These are phyloP conservation scores for Pelosia muscerda DNA, from an alignment of 2,888 invertebrate species.

Conservation along the genomic window DNA sequence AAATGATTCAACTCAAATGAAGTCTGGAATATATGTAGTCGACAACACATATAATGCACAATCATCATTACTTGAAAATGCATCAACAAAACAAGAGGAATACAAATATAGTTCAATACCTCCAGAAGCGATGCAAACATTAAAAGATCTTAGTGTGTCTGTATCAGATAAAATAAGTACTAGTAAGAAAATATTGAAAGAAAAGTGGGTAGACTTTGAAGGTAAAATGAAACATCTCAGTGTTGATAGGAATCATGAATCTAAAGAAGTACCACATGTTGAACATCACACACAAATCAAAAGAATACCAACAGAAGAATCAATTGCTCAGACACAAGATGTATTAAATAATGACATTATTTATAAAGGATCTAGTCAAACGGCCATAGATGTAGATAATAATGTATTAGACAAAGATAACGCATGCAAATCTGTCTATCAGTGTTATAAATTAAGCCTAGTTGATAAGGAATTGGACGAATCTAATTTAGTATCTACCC, in stretches of 20 bases:
- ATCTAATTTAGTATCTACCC: constrained; percentile 78
- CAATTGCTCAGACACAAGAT: constrained; percentile 47
- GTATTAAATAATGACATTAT: constrained; percentile 71
- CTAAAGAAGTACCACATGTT: constrained; percentile 49
- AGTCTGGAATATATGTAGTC: constrained; percentile 87
- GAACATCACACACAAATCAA: constrained; percentile 37
- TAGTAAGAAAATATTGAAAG: constrained; percentile 84
- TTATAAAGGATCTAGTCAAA: constrained; percentile 82
- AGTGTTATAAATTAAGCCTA: constrained; percentile 80
- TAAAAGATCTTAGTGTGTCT: constrained; percentile 82
- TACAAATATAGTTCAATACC: constrained; percentile 72
- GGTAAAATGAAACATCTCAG: constrained; percentile 80
- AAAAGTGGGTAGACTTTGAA: constrained; percentile 86
- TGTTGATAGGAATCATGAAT: constrained; percentile 63
- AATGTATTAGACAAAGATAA: constrained; percentile 66
- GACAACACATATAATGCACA: constrained; percentile 80
- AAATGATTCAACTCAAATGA: constrained; percentile 77
- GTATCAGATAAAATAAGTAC: constrained; percentile 84
- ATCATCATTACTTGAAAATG: constrained; percentile 63
- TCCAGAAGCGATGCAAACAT: constrained; percentile 81
- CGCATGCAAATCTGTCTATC: constrained; percentile 76
- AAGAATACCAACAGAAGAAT: constrained; percentile 55
- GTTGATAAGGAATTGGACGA: constrained; percentile 73
- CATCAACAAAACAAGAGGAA: constrained; percentile 62
- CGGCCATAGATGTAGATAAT: constrained; percentile 74